phyloP scores from a whole-genome alignment of 2,888 invertebrate genomes.

The Cosmopolites sordidus region DNA sequence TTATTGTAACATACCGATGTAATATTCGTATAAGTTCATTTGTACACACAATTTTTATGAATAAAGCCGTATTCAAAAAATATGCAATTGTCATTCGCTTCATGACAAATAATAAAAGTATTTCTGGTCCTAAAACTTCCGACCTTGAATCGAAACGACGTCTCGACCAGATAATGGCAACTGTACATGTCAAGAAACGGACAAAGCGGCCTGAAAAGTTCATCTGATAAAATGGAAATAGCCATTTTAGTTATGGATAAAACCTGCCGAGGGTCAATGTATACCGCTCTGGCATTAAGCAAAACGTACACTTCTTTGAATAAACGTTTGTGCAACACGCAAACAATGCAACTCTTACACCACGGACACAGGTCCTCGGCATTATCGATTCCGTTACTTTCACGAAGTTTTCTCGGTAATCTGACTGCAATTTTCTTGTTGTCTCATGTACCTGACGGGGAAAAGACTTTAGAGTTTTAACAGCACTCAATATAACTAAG shows the following conservation, averaged over 20 bases:
- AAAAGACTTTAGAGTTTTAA: no score
- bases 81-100: conserved; percentile 73
- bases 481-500: no score
- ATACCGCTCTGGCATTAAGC: conserved; percentile 83
- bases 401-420: conserved; percentile 47
- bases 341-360: conserved; percentile 45
- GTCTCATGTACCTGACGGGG: no score
- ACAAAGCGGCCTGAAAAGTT: conserved; percentile 69
- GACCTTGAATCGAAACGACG: conserved; percentile 43
- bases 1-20: conserved; percentile 33
- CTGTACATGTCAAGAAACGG: conserved; percentile 90
- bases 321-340: conserved; percentile 50
- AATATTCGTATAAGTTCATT: conserved; percentile 30
- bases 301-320: conserved; percentile 80
- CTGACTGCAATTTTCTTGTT: conserved; percentile 52
- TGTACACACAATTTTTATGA: conserved; percentile 30
- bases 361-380: conserved; percentile 30
- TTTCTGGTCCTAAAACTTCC: conserved; percentile 56
- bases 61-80: conserved; percentile 89
- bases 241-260: conserved; percentile 39
- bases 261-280: conserved; percentile 56
- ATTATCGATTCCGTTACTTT: conserved; percentile 50
- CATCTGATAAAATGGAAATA: conserved; percentile 51
- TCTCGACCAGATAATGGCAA: conserved; percentile 64
- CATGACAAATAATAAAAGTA: conserved; percentile 90